These are phyloP conservation scores for Dinocampus coccinellae DNA, from an alignment of 2,888 invertebrate genomes.

Conservation along the genomic window DNA sequence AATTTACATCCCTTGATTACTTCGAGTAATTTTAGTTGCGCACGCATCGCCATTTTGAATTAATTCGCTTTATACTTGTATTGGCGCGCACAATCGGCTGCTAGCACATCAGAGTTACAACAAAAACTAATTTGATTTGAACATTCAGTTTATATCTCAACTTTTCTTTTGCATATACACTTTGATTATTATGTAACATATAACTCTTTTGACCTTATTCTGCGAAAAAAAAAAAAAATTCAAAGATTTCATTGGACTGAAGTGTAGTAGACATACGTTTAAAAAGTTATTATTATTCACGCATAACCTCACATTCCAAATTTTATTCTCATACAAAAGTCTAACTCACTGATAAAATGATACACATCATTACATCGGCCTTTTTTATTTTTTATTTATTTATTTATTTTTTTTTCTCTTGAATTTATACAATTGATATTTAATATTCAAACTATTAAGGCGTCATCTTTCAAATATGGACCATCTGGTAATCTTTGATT, in stretches of 20 bases:
- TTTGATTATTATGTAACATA: conserved; percentile 43
- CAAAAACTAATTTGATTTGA: conserved; percentile 38
- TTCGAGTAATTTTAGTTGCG: conserved; percentile 45
- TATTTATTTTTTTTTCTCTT: background rate
- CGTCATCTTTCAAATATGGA: conserved; percentile 67
- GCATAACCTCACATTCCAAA: background rate
- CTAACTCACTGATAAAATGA: background rate
- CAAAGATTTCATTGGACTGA: background rate
- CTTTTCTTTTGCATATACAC: background rate
- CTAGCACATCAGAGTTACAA: conserved; percentile 29
- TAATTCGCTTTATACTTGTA: background rate
- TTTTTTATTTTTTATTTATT: background rate
- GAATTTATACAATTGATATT: background rate
- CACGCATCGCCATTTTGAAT: conserved; percentile 53
- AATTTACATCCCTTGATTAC: conserved; percentile 38
- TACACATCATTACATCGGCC: too few species aligned
- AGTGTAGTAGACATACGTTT: background rate
- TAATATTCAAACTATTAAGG: conserved; percentile 54
- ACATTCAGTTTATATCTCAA: background rate
- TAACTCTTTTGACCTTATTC: conserved; percentile 1
- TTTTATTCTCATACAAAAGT: background rate
- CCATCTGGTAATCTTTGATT: conserved; percentile 72
- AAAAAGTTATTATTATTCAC: too few species aligned
- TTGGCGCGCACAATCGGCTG: conserved; percentile 20
- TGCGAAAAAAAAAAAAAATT: background rate